Evolutionary conservation across 2,113 vertebrate genomes (phyloP), one percentile per base, ranked within the genome.

Genomic region (Hypanus sabinus): DNA sequence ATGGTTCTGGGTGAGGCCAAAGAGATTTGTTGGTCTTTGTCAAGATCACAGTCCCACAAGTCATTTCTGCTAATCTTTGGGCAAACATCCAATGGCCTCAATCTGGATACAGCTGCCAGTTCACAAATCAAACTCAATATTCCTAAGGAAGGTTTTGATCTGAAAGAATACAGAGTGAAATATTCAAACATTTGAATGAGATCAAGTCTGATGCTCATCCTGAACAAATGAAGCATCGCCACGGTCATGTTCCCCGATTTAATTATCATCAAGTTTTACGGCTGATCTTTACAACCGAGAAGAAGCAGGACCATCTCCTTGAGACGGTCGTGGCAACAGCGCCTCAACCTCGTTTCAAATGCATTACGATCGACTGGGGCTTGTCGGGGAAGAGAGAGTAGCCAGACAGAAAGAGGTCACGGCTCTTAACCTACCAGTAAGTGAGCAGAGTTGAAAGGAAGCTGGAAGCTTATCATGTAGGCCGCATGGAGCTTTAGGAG

Each of bases 401-500:
- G 88, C 65, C 33, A 71, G 65, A 92, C 65, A 70, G 62, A 38
- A 20, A 92, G 33, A 92, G 88, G 88, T 92, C 65, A 92, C 88
- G 33, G 88, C 88, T 70, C 88, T 92, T 92, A 70, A 92, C 88
- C 88, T 70, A 33, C 70, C 33, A 70, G 88, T 71, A 33, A 92
- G 62, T 70, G 88, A 92, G 65, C 68, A 62, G 33, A 70, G 30
- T 70, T 92, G 88, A 92, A 92, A 92, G 65, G 88, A 92, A 70
- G 65, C 68, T 70, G 65, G 70, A 91, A 91, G 87, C 87, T 91
- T 91, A 91, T 68, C 88, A 92, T 62, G 22, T 70, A 22, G 88
- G 60, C 30, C 70, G 88, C 30, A 71, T 7, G 70, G 88, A n/a
- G 88, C 62, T 92, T 92, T 92, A 92, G 88, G 65, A 92, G 24